phyloP scores from a whole-genome alignment of 2,113 vertebrate genomes.

The Isichthys henryi region DNA sequence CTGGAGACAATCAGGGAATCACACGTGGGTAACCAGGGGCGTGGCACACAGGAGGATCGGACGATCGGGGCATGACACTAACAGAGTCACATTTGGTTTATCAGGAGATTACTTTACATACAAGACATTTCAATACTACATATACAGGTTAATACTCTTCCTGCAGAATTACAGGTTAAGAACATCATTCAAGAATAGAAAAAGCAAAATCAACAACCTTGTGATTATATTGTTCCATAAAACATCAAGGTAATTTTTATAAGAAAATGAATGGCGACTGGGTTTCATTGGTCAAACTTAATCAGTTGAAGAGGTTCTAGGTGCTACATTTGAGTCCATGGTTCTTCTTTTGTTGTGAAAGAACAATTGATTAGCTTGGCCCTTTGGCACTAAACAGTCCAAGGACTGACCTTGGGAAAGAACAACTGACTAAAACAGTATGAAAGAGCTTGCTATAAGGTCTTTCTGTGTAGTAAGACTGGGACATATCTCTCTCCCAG shows the following conservation, averaged over 20 bases:
- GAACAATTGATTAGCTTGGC: not conserved
- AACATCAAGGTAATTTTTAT: not conserved
- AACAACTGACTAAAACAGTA: not conserved
- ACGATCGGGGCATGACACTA: no score
- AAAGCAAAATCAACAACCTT: not conserved
- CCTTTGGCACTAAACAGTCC: not conserved
- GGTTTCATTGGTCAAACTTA: not conserved
- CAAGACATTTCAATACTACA: not conserved
- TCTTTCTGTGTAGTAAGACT: not conserved
- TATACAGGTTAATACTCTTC: not conserved
- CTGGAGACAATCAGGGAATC: no score
- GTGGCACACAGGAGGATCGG: no score
- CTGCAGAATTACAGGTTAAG: not conserved
- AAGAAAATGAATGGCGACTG: not conserved
- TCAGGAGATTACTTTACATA: not conserved
- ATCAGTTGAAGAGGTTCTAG: not conserved
- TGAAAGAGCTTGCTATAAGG: not conserved
- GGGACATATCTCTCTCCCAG: not conserved
- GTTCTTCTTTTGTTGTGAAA: not conserved
- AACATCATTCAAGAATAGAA: not conserved
- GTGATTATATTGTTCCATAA: not conserved
- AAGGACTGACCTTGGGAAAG: constrained; percentile 3
- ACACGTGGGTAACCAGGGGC: no score
- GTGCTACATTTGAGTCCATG: not conserved
- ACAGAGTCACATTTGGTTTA: not conserved